phyloP scores from a whole-genome alignment of 2,113 vertebrate species.

The Panurus biarmicus region DNA sequence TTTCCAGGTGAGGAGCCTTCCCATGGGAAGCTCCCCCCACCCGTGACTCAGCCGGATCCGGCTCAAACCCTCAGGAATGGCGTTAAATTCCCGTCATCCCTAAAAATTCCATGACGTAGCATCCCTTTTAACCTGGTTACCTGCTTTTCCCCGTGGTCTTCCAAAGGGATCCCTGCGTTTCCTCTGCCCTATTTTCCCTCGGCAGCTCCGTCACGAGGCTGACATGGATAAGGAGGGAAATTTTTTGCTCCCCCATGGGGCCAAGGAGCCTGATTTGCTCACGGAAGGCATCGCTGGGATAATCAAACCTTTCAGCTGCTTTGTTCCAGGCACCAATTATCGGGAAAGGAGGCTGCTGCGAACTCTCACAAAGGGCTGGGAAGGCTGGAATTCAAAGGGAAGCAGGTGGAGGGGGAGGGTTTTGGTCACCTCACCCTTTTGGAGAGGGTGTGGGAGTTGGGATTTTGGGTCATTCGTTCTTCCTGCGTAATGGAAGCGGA shows the following conservation, averaged over 20 bases:
- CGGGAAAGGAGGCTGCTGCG: background rate
- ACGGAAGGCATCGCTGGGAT: background rate
- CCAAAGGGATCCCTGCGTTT: background rate
- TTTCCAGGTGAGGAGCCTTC: background rate
- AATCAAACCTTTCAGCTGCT: background rate
- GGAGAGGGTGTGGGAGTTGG: background rate
- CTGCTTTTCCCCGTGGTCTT: background rate
- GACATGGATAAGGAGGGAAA: background rate
- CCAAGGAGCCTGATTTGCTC: background rate
- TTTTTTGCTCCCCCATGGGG: background rate
- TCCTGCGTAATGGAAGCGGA: rapidly evolving
- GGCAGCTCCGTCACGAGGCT: background rate
- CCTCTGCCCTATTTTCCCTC: background rate
- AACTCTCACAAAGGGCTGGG: background rate
- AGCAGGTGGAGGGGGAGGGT: background rate
- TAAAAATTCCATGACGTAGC: background rate
- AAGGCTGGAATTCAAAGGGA: background rate
- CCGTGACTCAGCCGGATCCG: background rate
- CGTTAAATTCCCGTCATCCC: background rate
- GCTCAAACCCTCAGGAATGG: background rate
- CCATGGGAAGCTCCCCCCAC: background rate
- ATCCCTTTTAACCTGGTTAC: conserved; percentile 5
- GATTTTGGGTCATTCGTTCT: background rate
- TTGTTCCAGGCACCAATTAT: background rate
- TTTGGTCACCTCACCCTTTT: background rate